Evolutionary conservation across 2,888 invertebrate species (phyloP), one percentile per base, ranked within the genome.

Genomic region (Coecobrya sp.): DNA sequence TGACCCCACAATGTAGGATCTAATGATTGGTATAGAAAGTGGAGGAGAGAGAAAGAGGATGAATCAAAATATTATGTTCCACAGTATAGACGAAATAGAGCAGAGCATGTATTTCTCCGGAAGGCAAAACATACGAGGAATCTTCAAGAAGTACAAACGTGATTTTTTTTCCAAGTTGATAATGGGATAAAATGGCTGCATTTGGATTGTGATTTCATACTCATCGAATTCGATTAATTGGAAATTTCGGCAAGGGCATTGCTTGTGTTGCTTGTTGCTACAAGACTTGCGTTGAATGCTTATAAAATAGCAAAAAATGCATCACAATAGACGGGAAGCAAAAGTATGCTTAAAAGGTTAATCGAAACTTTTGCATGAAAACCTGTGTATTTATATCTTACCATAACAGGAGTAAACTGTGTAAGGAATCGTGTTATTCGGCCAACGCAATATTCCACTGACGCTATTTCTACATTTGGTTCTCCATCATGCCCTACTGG

Each of bases 131-230:
- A 0, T 36, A 19, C 13, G 42, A 59, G 8, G 42, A 82, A 2
- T 82, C 82, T 8, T 59, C 62, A 82, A 59, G 62, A 36, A 82
- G 82, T 62, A 62, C 82, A 0, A 30, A 19, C 8, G 59, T 10
- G 0, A 49, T 85, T 49, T 68, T 68, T 22, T 85, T 85, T 49
- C n/a, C 45, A 85, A 45, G 7, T 85, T 25, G 85, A 85, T n/a
- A 22, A 85, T 11, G 85, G 85, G 13, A 27, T 68, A 1, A 45
- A n/a, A 19, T 85, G 85, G 85, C 85, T 68, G 11, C 85, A 85
- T 68, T 68, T 68, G 68, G 49, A 68, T 85, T 27, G 11, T 85
- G 0, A 8, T 45, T 7, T 5, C 5, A 4, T 76, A 10, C 5
- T 76, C 45, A 76, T 3, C 11, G 22, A 59, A 59, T 4, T 22